Base-by-base conservation (phyloP, 2,888 invertebrate species). In the Hemistola chrysoprasaria region DNA sequence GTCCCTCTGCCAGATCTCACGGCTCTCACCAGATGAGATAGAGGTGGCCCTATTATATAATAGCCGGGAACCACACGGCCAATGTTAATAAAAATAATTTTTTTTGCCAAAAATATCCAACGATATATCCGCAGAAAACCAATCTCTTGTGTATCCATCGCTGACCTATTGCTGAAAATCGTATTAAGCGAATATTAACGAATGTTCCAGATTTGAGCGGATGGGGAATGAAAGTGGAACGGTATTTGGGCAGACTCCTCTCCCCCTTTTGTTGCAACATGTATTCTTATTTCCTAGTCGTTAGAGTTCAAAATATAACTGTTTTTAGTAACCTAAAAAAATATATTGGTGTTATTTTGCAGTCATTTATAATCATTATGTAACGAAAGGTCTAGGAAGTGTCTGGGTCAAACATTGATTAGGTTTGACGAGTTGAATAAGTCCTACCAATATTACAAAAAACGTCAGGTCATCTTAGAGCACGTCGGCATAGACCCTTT, bases 161-260 rank as follows among this genome's bases (percentile, higher is more conserved):
- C 26, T 25, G 46, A 47, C 43, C 65, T 57, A 63, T 59, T 53
- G 52, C 67, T 59, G 64, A 72, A 74, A 72, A 70, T 73, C 73
- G 60, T 61, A 68, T 72, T 70, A 72, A 61, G 62, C 68, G 67
- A 70, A 70, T 63, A 69, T 67, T 65, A 71, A 72, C 71, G 55
- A 72, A 62, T 61, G 77, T 53, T 74, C 78, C 60, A 64, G 53
- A 65, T 76, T 57, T 60, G 51, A 64, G 56, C 76, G 78, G 76
- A 76, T 66, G 65, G 56, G 37, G 46, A 33, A 65, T 67, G 71
- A 77, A 78, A 77, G 67, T 77, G 61, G 72, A 72, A 60, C 59
- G 33, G 53, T 16, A 59, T 56, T 52, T 59, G 49, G n/a, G 50
- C 40, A 21, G 51, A 51, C 53, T 54, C 58, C 53, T 51, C 8